phyloP scores from a whole-genome alignment of 1,140 invertebrate genomes.

The Pentalonia nigronervosa region DNA sequence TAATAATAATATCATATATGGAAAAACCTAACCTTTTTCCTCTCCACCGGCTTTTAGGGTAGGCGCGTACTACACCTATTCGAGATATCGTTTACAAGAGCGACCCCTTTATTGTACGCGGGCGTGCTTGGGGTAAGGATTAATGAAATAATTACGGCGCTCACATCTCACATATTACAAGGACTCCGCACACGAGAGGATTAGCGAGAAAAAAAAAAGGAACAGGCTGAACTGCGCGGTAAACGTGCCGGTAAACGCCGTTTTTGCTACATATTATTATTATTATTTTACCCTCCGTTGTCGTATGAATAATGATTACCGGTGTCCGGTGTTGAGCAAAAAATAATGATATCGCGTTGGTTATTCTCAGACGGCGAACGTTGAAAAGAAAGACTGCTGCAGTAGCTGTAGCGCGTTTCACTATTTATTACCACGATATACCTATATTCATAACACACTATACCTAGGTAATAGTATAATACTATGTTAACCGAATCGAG shows the following conservation, averaged over 20 bases:
- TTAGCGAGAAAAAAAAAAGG: conserved; percentile 50
- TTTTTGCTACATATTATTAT: conserved; percentile 30
- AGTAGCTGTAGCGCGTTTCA: not conserved
- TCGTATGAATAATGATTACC: conserved; percentile 54
- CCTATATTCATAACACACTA: not conserved
- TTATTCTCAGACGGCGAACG: too few species aligned
- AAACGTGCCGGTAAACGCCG: conserved; percentile 25
- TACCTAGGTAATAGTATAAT: not conserved
- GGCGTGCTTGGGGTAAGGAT: conserved; percentile 36
- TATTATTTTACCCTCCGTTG: conserved; percentile 16
- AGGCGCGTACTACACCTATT: not conserved
- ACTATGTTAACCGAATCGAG: not conserved
- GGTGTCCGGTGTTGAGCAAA: not conserved
- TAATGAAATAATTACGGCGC: conserved; percentile 56
- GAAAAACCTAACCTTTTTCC: conserved; percentile 45
- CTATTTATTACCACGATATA: not conserved
- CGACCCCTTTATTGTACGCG: conserved; percentile 39
- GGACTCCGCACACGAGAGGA: conserved; percentile 28
- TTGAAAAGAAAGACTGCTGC: too few species aligned
- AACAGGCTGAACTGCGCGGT: not conserved
- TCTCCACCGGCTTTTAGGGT: conserved; percentile 31
- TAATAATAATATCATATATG: too few species aligned
- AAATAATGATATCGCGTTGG: not conserved
- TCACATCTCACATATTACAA: not conserved
- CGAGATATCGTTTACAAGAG: conserved; percentile 52